Base-by-base conservation (phyloP, 1,140 invertebrate genomes). In the Diorhabda elongata region DNA sequence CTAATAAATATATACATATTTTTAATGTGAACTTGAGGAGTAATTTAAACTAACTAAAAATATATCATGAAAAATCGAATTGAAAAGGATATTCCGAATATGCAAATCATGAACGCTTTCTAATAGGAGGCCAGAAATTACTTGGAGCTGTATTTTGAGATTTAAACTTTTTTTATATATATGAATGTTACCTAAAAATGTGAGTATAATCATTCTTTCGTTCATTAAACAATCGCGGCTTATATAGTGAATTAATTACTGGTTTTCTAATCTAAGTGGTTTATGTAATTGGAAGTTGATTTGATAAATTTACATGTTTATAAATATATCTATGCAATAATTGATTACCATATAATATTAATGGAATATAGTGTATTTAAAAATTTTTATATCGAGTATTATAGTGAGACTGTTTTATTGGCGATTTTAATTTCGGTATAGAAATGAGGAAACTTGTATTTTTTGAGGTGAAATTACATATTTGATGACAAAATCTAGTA, bases 31-130 rank as follows among this genome's bases (percentile, higher is more conserved):
- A 8, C 8, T 11, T 4, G 42, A 44, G 43, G n/a, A 26, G n/a
- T 41, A 9, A 44, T 64, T 41, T 52, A 44, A 44, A 52, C 11
- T 9, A 64, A 47, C 11, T 26, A 26, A 26, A 26, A 44, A 7
- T 45, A 9, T 4, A 4, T 64, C 8, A 26, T 64, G 8, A 60
- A 66, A 66, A 41, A 26, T 26, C 26, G 26, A 26, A 26, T 26
- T 26, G 26, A 26, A 26, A 5, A 9, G 42, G 44, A 44, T 61
- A 57, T 61, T 68, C 58, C 6, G 59, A 67, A 67, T 74, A 74
- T 74, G 72, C 72, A 74, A 74, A 74, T 74, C 64, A 74, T 69
- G 70, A 74, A 67, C 67, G 66, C 63, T 71, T 71, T 69, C 43
- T 59, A 74, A 42, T 63, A 74, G 72, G 72, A 71, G 61, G 64